Percentiles rank a stretch among this genome's conserved stretches.
Evolutionary conservation across 1,140 invertebrate species (phyloP).

Genomic region (Leptoteleia sp.): DNA sequence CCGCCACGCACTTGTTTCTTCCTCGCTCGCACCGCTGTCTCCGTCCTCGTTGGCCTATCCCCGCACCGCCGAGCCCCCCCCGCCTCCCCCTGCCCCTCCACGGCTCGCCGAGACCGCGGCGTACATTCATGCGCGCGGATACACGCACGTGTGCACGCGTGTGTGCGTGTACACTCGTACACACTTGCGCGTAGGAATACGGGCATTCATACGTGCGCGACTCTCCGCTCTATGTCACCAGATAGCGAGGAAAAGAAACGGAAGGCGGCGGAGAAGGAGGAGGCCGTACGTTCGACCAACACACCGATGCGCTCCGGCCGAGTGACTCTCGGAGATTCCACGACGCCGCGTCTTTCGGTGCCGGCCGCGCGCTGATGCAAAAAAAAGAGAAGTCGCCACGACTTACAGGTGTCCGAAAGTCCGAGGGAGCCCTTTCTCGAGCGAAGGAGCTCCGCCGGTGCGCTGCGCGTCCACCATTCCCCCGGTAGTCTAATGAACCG

Average conservation of each 20-base stretch:
- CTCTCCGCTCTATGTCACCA: conserved; percentile 16
- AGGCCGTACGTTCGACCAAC: background rate
- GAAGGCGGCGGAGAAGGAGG: conserved; percentile 1
- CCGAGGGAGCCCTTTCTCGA: no score
- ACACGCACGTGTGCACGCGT: conserved; percentile 19
- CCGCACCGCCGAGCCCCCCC: no score
- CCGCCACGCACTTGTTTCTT: conserved; percentile 73
- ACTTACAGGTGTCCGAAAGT: conserved; percentile 23
- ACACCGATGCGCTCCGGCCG: background rate
- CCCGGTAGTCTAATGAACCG: no score
- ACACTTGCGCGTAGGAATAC: background rate
- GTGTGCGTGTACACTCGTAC: no score
- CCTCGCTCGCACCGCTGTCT: conserved; percentile 12
- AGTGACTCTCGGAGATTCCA: conserved; percentile 26
- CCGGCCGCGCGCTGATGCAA: conserved; percentile 10
- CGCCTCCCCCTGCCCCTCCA: background rate
- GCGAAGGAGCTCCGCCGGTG: no score
- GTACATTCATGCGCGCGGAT: conserved; percentile 15
- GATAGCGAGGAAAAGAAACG: conserved; percentile 34
- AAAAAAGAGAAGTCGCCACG: conserved; percentile 1
- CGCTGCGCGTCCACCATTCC: no score
- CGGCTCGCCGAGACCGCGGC: background rate
- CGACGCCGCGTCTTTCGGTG: conserved; percentile 20
- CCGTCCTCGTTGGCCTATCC: no score
- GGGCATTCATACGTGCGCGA: conserved; percentile 27